phyloP scores from a whole-genome alignment of 2,797 vertebrate genomes.

The Morelia viridis region DNA sequence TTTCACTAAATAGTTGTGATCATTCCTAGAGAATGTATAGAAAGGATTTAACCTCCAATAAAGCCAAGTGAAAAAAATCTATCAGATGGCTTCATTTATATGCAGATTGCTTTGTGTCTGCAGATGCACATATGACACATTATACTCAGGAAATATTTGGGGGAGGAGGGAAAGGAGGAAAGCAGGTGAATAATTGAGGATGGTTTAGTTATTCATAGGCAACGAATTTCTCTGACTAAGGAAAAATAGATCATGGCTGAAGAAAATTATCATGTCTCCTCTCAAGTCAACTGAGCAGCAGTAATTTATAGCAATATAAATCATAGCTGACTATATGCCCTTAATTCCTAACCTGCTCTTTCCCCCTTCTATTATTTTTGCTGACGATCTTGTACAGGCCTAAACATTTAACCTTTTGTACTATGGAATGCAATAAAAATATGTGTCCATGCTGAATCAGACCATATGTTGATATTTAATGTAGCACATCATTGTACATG shows the following conservation, averaged over 20 bases:
- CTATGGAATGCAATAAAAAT: background rate
- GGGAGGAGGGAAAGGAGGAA: background rate
- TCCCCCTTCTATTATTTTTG: constrained; percentile 28
- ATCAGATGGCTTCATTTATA: constrained; percentile 26
- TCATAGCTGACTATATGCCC: constrained; percentile 15
- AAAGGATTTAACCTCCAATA: constrained; percentile 31
- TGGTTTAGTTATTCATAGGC: constrained; percentile 22
- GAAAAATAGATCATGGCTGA: constrained; percentile 23
- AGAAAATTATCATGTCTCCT: constrained; percentile 17
- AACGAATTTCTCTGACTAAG: constrained; percentile 18
- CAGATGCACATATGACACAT: constrained; percentile 9
- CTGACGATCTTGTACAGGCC: background rate
- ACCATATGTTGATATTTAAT: background rate
- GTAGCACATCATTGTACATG: background rate
- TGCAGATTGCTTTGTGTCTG: constrained; percentile 34
- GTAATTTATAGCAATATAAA: constrained; percentile 36
- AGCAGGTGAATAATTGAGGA: constrained; percentile 25
- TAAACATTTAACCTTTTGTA: constrained; percentile 9
- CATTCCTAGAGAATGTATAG: constrained; percentile 20
- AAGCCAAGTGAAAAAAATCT: background rate
- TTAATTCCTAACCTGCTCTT: constrained; percentile 8
- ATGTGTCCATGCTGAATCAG: background rate
- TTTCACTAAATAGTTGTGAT: background rate
- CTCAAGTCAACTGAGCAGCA: constrained; percentile 26
- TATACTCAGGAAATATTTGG: constrained; percentile 10